Evolutionary conservation across 2,888 invertebrate genomes (phyloP).

Genomic region (Apoda limacodes): DNA sequence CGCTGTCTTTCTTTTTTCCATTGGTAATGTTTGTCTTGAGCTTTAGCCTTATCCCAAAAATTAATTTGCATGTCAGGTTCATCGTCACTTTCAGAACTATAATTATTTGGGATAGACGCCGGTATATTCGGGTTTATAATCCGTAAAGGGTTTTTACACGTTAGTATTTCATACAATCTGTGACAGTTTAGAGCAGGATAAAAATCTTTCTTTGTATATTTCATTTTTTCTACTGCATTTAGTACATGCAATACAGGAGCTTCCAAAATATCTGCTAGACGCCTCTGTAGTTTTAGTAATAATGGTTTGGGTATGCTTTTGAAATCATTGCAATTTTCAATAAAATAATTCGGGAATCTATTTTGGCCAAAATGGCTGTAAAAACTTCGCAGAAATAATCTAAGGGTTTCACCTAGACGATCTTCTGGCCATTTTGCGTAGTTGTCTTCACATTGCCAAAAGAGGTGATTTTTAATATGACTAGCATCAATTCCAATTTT

Average conservation of each 20-base stretch:
- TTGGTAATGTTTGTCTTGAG: constrained; percentile 60
- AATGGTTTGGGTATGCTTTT: constrained; percentile 75
- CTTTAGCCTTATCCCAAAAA: constrained; percentile 62
- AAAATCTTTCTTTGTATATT: constrained; percentile 70
- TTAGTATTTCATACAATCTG: constrained; percentile 70
- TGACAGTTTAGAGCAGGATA: constrained; percentile 74
- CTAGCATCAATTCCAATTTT: constrained; percentile 75
- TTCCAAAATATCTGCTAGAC: constrained; percentile 75
- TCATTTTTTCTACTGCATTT: constrained; percentile 75
- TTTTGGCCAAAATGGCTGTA: constrained; percentile 72
- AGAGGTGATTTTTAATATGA: constrained; percentile 79
- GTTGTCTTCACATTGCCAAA: constrained; percentile 82
- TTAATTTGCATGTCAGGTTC: constrained; percentile 26
- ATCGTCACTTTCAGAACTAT: constrained; percentile 49
- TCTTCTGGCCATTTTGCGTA: constrained; percentile 80
- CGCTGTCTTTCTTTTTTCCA: constrained; percentile 53
- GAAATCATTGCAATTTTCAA: constrained; percentile 78
- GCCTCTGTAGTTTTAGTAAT: constrained; percentile 73
- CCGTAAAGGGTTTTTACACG: constrained; percentile 63
- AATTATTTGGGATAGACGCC: constrained; percentile 23
- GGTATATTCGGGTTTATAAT: constrained; percentile 57
- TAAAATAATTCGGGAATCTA: constrained; percentile 78
- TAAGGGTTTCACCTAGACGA: constrained; percentile 75
- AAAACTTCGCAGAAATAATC: constrained; percentile 72
- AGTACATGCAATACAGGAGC: constrained; percentile 79